Evolutionary conservation across 2,797 vertebrate genomes (phyloP).

Genomic region (Taenioides sp.): DNA sequence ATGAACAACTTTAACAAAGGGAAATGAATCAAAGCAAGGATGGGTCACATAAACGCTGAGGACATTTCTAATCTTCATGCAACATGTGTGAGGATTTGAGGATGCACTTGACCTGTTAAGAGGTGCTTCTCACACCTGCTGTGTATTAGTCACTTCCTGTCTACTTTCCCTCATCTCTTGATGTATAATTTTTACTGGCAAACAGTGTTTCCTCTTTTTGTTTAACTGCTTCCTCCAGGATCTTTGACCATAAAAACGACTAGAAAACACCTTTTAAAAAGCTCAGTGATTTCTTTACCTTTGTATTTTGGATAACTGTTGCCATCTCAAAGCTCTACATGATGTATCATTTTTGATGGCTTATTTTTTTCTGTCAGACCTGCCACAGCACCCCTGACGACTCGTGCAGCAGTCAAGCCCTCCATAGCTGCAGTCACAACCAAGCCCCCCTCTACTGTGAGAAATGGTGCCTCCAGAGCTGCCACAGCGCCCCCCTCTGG

Average conservation of each 20-base stretch:
- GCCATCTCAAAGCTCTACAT: constrained; percentile 3
- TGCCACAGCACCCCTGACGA: constrained; percentile 37
- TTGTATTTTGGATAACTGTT: constrained; percentile 16
- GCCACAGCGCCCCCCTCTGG: constrained; percentile 59
- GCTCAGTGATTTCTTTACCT: background rate
- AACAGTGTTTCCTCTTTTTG: background rate
- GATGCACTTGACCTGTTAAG: no score
- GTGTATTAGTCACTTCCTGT: background rate
- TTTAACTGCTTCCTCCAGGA: background rate
- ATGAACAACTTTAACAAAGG: background rate
- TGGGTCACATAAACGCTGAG: no score
- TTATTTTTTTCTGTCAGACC: constrained; percentile 50
- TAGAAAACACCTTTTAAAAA: background rate
- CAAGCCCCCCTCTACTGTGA: constrained; percentile 43
- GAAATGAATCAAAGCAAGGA: background rate
- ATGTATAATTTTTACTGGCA: background rate
- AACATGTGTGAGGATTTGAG: background rate
- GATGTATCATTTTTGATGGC: background rate
- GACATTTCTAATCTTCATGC: background rate
- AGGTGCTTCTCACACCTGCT: background rate
- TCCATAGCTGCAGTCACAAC: constrained; percentile 29
- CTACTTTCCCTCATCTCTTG: background rate
- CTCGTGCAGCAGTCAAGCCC: constrained; percentile 43
- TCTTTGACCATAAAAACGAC: background rate
- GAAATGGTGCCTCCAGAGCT: constrained; percentile 49